Percentiles rank a stretch among this genome's conserved stretches.
phyloP scores from a whole-genome alignment of 2,888 invertebrate genomes.

The Odontocerum albicorne region DNA sequence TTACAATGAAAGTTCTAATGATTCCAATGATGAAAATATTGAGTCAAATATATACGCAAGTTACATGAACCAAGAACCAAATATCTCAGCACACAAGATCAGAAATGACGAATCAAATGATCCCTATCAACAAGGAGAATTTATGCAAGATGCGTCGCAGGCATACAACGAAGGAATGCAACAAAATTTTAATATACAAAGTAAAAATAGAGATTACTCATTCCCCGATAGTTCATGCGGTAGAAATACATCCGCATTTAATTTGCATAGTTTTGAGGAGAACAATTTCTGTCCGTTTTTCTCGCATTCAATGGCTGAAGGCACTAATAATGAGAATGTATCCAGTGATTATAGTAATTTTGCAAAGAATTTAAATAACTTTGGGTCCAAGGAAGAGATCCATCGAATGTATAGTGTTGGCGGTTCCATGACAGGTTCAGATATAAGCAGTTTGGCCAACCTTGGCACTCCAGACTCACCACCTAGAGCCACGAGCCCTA shows the following conservation, averaged over 20 bases:
- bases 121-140: constrained; percentile 1
- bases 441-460: constrained; percentile 69
- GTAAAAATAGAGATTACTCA: constrained; percentile 26
- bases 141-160: constrained; percentile 2
- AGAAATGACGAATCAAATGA: constrained; percentile 15
- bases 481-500: constrained; percentile 81
- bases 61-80: constrained; percentile 5
- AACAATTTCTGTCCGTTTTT: constrained; percentile 32
- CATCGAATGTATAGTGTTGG: constrained; percentile 31
- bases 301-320: constrained; percentile 29
- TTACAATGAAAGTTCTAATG: constrained; percentile 24
- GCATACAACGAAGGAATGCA: constrained; percentile 14
- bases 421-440: constrained; percentile 61
- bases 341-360: constrained; percentile 35
- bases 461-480: constrained; percentile 72
- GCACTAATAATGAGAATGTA: constrained; percentile 25
- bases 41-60: constrained; percentile 8
- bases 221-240: constrained; percentile 25
- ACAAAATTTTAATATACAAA: constrained; percentile 14
- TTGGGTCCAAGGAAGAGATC: constrained; percentile 35
- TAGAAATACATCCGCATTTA: constrained; percentile 28
- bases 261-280: constrained; percentile 34
- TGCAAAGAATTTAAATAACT: constrained; percentile 33
- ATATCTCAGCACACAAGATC: constrained; percentile 8
- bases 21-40: constrained; percentile 28